These are phyloP conservation scores for Trisateles emortualis DNA, from an alignment of 2,888 invertebrate species.

Conservation along the genomic window DNA sequence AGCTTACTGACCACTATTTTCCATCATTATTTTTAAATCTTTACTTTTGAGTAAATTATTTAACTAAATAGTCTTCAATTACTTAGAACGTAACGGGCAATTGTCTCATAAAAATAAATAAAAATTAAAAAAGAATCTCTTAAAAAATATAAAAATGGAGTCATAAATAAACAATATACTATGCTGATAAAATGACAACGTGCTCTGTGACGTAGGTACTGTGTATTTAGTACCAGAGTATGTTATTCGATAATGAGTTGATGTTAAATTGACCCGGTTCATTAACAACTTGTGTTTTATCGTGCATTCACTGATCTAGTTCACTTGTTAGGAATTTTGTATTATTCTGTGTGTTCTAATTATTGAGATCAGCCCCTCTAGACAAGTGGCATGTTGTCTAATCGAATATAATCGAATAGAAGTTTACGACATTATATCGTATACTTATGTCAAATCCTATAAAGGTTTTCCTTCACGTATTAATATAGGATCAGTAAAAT, in stretches of 20 bases:
- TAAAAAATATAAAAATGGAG: constrained; percentile 13
- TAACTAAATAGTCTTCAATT: too few relatives aligned
- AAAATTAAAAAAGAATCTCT: background rate
- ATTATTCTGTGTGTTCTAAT: background rate
- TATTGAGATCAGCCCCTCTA: too few relatives aligned
- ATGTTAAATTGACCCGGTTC: constrained; percentile 34
- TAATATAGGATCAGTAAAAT: too few relatives aligned
- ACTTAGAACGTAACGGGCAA: too few relatives aligned
- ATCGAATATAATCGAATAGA: too few relatives aligned
- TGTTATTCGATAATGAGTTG: constrained; percentile 40
- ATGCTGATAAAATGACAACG: constrained; percentile 43
- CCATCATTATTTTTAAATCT: too few relatives aligned
- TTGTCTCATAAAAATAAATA: constrained; percentile 9
- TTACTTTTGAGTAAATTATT: too few relatives aligned
- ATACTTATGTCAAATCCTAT: too few relatives aligned
- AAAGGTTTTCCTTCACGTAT: too few relatives aligned
- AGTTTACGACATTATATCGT: too few relatives aligned
- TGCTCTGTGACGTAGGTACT: constrained; percentile 37
- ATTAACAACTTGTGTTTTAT: constrained; percentile 38
- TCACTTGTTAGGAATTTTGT: background rate
- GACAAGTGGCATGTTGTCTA: too few relatives aligned
- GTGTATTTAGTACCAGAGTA: constrained; percentile 32
- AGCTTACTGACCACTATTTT: too few relatives aligned
- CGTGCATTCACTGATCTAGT: constrained; percentile 10
- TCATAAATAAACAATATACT: constrained; percentile 46